A percentile compares a stretch with the other conserved stretches of the same genome.
Evolutionary conservation across 2,113 vertebrate species (phyloP).

Genomic region (Channa argus): DNA sequence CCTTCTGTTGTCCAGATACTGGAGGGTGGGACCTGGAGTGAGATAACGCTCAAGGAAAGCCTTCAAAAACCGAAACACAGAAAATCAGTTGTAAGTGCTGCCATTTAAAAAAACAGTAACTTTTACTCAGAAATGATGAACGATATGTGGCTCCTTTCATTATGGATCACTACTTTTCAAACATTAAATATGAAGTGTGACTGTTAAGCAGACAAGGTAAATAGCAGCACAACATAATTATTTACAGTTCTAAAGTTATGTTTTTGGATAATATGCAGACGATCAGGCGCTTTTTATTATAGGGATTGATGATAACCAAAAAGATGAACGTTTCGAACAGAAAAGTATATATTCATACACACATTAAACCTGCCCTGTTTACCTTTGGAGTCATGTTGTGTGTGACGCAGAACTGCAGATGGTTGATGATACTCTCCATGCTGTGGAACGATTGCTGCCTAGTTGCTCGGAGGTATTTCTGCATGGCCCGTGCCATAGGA

Average conservation of each 20-base stretch:
- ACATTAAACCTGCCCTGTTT: background rate
- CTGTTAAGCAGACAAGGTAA: no score
- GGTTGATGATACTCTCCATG: constrained; percentile 97
- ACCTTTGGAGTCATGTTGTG: constrained; percentile 97
- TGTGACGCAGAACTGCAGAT: constrained; percentile 95
- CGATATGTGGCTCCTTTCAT: no score
- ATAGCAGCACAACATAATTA: no score
- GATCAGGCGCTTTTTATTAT: no score
- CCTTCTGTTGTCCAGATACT: constrained; percentile 91
- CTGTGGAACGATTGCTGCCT: constrained; percentile 95
- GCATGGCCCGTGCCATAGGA: constrained; percentile 96
- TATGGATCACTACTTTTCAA: no score
- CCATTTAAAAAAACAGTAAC: no score
- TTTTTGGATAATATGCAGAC: no score
- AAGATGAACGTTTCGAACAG: no score
- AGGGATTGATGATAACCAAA: no score
- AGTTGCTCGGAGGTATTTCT: constrained; percentile 95
- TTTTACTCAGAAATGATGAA: no score
- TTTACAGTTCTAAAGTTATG: no score
- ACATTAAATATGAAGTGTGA: no score
- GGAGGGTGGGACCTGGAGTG: constrained; percentile 89
- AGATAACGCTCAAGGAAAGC: constrained; percentile 95
- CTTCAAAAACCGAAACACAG: constrained; percentile 37
- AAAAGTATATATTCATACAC: background rate
- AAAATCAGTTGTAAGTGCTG: background rate